Evolutionary conservation across 2,888 invertebrate species (phyloP).

Genomic region (Nemotelus nigrinus): DNA sequence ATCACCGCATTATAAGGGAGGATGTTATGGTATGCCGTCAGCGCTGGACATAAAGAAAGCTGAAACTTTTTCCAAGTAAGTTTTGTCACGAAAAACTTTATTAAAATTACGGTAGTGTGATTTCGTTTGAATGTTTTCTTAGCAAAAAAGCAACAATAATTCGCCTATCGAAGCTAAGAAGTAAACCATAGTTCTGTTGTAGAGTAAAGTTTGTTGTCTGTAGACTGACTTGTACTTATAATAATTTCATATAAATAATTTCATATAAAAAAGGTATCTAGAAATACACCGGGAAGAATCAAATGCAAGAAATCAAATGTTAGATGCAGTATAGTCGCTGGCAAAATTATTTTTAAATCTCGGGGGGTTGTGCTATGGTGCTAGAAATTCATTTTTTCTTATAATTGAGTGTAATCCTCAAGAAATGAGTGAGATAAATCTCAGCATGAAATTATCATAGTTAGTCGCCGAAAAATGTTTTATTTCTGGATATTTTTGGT

Average conservation of each 20-base stretch:
- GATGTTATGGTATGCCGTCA: constrained; percentile 55
- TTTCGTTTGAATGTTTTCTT: constrained; percentile 13
- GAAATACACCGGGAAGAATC: too few species aligned
- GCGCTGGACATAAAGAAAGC: constrained; percentile 53
- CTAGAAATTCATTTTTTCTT: too few species aligned
- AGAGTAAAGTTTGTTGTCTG: constrained; percentile 5
- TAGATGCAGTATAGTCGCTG: too few species aligned
- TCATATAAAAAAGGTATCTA: not conserved
- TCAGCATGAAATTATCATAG: too few species aligned
- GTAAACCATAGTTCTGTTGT: not conserved
- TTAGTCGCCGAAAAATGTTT: too few species aligned
- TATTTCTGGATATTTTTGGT: too few species aligned
- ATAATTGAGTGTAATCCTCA: too few species aligned
- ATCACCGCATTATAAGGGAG: constrained; percentile 54
- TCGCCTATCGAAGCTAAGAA: not conserved
- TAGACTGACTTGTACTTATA: not conserved
- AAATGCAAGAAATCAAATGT: too few species aligned
- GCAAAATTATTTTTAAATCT: too few species aligned
- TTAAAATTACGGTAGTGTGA: constrained; percentile 5
- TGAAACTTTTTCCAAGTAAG: constrained; percentile 56
- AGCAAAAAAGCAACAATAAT: not conserved
- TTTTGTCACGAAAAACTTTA: constrained; percentile 26
- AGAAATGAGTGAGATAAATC: too few species aligned
- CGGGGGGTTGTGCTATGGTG: too few species aligned
- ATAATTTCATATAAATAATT: not conserved